These are phyloP conservation scores for Aphis gossypii DNA, from an alignment of 1,140 invertebrate genomes.

Conservation along the genomic window DNA sequence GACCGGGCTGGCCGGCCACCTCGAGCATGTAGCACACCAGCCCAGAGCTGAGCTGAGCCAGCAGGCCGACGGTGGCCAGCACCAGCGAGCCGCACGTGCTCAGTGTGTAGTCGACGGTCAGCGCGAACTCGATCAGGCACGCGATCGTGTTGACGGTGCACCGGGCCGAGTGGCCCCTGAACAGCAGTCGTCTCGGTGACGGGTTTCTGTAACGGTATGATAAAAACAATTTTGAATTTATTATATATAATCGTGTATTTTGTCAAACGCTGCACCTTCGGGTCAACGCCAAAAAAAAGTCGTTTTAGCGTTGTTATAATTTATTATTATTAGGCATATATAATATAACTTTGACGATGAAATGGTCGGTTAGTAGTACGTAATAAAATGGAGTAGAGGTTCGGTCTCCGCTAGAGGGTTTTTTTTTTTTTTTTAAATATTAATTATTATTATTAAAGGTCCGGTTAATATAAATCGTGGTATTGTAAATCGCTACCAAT, in stretches of 20 bases:
- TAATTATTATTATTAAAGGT: not conserved
- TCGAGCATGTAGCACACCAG: conserved; percentile 40
- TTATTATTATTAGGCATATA: not conserved
- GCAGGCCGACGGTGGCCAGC: conserved; percentile 4
- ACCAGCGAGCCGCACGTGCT: conserved; percentile 35
- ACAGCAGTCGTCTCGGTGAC: conserved; percentile 12
- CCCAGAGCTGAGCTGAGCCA: conserved; percentile 48
- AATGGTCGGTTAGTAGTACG: no score
- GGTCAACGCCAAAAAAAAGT: not conserved
- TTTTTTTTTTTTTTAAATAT: not conserved
- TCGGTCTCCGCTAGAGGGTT: not conserved
- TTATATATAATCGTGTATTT: not conserved
- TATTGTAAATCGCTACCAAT: not conserved
- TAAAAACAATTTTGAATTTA: not conserved
- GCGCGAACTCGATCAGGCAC: conserved; percentile 19
- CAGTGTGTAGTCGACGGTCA: conserved; percentile 14
- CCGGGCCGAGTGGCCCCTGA: conserved; percentile 14
- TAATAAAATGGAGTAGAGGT: not conserved
- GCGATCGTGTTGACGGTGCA: conserved; percentile 39
- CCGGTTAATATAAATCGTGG: not conserved
- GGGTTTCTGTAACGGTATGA: not conserved
- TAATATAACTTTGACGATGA: no score
- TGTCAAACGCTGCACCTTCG: not conserved
- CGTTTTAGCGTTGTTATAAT: not conserved
- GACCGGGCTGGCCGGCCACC: not conserved